Evolutionary conservation across 1,140 invertebrate species (phyloP).

Genomic region (Phymorhynchus buccinoides): DNA sequence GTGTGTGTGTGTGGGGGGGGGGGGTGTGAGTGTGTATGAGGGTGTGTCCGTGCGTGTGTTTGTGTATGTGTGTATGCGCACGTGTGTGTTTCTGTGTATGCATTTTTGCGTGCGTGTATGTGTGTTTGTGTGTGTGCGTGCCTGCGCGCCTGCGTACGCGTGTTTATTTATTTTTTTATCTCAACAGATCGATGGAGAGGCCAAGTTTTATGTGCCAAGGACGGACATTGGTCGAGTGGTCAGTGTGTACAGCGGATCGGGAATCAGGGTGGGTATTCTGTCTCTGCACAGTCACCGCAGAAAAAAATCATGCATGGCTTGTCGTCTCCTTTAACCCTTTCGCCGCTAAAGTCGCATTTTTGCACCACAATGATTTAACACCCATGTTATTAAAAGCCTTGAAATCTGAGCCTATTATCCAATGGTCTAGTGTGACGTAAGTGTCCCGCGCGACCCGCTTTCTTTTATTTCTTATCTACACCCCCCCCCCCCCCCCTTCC

Average conservation of each 20-base stretch:
- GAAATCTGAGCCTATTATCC: too few species aligned
- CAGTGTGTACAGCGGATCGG: not conserved
- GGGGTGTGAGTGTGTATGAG: not conserved
- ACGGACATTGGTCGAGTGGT: conserved; percentile 31
- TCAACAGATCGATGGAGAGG: conserved; percentile 44
- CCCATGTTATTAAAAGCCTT: too few species aligned
- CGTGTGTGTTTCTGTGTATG: not conserved
- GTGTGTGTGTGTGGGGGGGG: conserved; percentile 26
- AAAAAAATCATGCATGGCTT: too few species aligned
- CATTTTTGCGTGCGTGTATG: not conserved
- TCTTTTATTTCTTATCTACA: too few species aligned
- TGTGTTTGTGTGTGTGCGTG: not conserved
- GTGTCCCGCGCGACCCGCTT: too few species aligned
- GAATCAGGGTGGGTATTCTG: conserved; percentile 25
- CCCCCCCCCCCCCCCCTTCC: too few species aligned
- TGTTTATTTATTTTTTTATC: not conserved
- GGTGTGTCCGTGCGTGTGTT: not conserved
- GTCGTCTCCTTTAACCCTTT: too few species aligned
- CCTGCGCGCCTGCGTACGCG: not conserved
- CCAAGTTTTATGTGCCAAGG: conserved; percentile 36
- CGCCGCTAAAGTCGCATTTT: too few species aligned
- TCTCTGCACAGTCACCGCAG: too few species aligned
- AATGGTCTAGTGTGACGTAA: too few species aligned
- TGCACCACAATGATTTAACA: too few species aligned
- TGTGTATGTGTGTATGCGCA: not conserved